Conservation (phyloP, 1,140 invertebrate genomes). For the Ips nitidus region DNA sequence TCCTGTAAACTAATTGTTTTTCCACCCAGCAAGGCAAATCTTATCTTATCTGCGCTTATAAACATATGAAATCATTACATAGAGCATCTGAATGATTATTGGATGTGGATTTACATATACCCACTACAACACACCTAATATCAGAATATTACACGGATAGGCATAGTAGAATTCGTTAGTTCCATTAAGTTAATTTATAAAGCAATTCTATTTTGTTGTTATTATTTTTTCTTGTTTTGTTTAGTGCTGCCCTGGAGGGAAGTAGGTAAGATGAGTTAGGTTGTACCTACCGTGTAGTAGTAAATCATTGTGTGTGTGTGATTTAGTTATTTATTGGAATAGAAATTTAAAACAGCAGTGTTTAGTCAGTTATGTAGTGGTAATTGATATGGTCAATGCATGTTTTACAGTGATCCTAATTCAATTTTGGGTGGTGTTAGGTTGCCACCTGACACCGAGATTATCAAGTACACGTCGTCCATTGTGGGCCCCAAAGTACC, state of each 20-base stretch:
- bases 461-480: constrained; percentile 85
- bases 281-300: background rate
- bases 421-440: constrained; percentile 77
- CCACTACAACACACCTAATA: background rate
- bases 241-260: constrained; percentile 64
- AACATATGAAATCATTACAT: constrained; percentile 14
- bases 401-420: constrained; percentile 66
- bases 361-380: background rate
- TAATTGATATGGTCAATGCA: constrained; percentile 35
- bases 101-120: constrained; percentile 9
- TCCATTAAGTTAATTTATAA: background rate
- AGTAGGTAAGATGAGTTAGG: constrained; percentile 53
- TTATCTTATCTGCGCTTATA: constrained; percentile 19
- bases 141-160: constrained; percentile 1
- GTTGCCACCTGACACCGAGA: constrained; percentile 84
- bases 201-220: background rate
- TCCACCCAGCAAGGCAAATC: background rate
- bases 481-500: constrained; percentile 80
- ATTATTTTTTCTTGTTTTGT: constrained; percentile 23
- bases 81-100: constrained; percentile 3
- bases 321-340: background rate
- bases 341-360: too few relatives aligned
- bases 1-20: constrained; percentile 1
- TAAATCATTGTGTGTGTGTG: constrained; percentile 12
- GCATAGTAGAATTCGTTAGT: background rate